phyloP scores from a whole-genome alignment of 2,888 invertebrate genomes.

The Orthonychiurus folsomi region DNA sequence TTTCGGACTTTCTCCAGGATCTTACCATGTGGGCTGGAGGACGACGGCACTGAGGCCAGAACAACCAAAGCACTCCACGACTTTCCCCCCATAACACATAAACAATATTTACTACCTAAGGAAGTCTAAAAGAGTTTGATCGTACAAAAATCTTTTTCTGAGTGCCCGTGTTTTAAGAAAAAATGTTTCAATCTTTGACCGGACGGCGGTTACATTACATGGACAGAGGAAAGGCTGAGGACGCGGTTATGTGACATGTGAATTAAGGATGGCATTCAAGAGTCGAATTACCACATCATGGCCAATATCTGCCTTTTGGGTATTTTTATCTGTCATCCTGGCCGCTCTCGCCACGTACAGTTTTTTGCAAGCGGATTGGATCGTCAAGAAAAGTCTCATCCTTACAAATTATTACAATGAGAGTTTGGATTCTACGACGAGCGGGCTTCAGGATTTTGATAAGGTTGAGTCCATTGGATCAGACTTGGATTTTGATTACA shows the following conservation, averaged over 20 bases:
- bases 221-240: background rate
- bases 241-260: too few relatives aligned
- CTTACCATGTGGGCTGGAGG: too few relatives aligned
- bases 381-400: slow-evolving; percentile 39
- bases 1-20: background rate
- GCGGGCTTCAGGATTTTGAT: background rate
- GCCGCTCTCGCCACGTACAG: slow-evolving; percentile 44
- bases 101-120: too few relatives aligned
- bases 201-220: too few relatives aligned
- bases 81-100: too few relatives aligned
- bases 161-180: too few relatives aligned
- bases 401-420: slow-evolving; percentile 16
- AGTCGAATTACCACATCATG: slow-evolving; percentile 37
- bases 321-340: slow-evolving; percentile 43
- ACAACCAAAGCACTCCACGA: too few relatives aligned
- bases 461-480: background rate
- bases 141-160: background rate
- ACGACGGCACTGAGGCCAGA: too few relatives aligned
- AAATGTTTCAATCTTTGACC: too few relatives aligned
- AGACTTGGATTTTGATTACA: background rate
- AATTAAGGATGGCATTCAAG: background rate
- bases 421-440: background rate
- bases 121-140: too few relatives aligned
- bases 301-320: slow-evolving; percentile 43
- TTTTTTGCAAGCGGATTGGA: slow-evolving; percentile 46